Evolutionary conservation across 1,140 invertebrate genomes (phyloP), one percentile per base, ranked within the genome.

Genomic region (Rhagoletis zephyria): DNA sequence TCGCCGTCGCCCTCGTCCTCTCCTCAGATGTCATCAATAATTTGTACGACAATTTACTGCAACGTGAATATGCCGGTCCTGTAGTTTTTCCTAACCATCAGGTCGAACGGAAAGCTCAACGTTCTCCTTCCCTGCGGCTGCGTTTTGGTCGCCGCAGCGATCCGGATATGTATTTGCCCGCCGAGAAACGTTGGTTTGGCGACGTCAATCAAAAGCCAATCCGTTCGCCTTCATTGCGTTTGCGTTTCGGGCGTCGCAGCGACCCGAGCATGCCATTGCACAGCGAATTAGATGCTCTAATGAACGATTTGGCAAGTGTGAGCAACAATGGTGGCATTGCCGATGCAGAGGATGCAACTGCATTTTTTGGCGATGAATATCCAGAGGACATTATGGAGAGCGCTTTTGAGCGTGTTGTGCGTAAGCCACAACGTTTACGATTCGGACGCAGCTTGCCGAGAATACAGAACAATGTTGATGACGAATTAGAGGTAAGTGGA

Each of bases 101-200:
- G 88, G 94, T 96, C 45, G 95, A 95, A 45, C 95, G 96, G 89
- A 96, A 96, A 93, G 95, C 95, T 6, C 95, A 95, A 87, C 94
- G 95, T 42, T 95, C 95, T 7, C 96, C 96, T 0, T 96, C 95
- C 0, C 90, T 96, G 30, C 94, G 96, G 42, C 93, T 96, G 6
- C 94, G 96, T 61, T 96, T 96, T 90, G 96, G 96, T 70, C 93
- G 95, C 74, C 94, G 96, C 70, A 95, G 95, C n/a, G 96, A 96
- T 92, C 95, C 96, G 1, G 89, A 92, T 30, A 90, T 91, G 89
- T 77, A 90, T 60, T 89, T 86, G 45, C 19, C 60, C 30, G 85
- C 56, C 30, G 30, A 85, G 85, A 93, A 93, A 85, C 90, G 92
- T 87, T 93, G 92, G 91, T 92, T 93, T 64, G 92, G 91, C 85